A percentile compares a stretch with the other conserved stretches of the same genome.
Conservation (phyloP, 2,113 vertebrate species). For the Tragelaphus buxtoni region DNA sequence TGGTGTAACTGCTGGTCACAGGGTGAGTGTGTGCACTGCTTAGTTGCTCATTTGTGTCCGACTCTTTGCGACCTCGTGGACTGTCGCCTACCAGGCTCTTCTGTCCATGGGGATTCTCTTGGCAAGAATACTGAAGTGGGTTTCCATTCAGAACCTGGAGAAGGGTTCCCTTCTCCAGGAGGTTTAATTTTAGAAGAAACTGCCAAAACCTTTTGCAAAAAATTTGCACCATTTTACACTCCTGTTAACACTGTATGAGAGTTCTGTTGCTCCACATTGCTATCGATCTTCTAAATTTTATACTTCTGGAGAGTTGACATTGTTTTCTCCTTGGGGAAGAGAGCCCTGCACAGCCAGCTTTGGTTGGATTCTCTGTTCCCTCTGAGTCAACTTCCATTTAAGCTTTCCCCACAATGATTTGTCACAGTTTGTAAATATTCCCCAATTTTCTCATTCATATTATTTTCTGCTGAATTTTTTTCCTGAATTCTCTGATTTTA, state of each 20-base stretch:
- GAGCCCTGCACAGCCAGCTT: neutral
- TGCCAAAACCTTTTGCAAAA: neutral
- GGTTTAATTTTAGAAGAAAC: neutral
- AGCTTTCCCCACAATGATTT: neutral
- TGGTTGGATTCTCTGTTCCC: neutral
- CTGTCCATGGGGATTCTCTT: neutral
- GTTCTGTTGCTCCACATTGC: neutral
- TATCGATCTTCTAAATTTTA: neutral
- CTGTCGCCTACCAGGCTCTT: neutral
- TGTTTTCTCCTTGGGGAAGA: neutral
- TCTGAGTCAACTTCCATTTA: neutral
- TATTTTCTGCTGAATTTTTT: neutral
- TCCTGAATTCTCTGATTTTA: neutral
- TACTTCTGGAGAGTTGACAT: neutral
- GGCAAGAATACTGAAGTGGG: neutral
- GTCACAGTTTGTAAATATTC: neutral
- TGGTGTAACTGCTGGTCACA: neutral
- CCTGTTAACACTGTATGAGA: neutral
- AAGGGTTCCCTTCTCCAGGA: neutral
- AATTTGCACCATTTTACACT: neutral
- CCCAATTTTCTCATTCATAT: neutral
- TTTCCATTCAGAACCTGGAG: neutral
- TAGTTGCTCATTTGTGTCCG: rapidly evolving
- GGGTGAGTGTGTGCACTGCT: neutral
- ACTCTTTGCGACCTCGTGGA: neutral